Conservation (phyloP, 2,888 invertebrate species). For the Siphonodentalium dalli region DNA sequence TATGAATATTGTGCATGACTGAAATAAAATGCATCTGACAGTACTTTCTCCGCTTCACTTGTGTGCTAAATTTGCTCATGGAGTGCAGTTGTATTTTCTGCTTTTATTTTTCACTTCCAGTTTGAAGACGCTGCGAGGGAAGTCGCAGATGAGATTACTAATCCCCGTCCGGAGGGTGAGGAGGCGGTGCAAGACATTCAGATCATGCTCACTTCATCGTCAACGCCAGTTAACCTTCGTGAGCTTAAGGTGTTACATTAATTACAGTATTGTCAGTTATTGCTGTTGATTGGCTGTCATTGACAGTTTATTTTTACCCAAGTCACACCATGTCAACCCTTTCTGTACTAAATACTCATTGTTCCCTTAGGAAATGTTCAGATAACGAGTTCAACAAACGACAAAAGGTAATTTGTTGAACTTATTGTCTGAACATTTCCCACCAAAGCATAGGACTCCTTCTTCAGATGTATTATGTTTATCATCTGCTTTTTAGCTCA, state of each 20-base stretch:
- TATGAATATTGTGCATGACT: no score
- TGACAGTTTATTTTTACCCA: not conserved
- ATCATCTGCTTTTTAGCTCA: not conserved
- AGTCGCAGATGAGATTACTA: slow-evolving; percentile 90
- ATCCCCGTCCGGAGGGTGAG: slow-evolving; percentile 88
- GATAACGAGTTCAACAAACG: no score
- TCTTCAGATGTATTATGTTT: no score
- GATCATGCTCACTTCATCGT: slow-evolving; percentile 82
- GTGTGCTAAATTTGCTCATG: not conserved
- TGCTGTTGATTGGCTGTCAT: not conserved
- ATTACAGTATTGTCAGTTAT: not conserved
- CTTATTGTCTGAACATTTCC: no score
- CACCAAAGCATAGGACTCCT: no score
- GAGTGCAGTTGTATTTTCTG: not conserved
- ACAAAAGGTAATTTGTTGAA: no score
- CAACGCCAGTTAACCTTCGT: slow-evolving; percentile 81
- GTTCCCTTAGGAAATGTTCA: no score
- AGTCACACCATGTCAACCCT: no score
- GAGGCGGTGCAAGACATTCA: slow-evolving; percentile 92
- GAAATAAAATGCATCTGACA: no score
- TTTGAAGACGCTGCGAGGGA: slow-evolving; percentile 97
- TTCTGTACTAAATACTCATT: no score
- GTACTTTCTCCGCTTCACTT: not conserved
- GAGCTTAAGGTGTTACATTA: slow-evolving; percentile 77
- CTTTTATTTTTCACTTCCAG: slow-evolving; percentile 56